Conservation (phyloP, 23 tunicate genomes). For the Halocynthia roretzi region DNA sequence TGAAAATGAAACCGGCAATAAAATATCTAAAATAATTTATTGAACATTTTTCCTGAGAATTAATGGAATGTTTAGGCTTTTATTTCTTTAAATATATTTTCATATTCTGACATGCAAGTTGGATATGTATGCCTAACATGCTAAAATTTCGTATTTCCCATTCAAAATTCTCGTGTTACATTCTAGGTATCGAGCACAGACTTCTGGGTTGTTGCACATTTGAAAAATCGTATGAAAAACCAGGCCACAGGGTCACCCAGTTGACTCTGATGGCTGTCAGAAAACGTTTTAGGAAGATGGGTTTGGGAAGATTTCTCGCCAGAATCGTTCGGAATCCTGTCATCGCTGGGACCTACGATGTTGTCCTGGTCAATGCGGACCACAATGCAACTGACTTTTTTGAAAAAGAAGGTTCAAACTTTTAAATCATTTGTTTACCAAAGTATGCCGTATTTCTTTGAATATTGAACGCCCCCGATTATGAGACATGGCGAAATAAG, state of each 20-base stretch:
- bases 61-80: too few relatives aligned
- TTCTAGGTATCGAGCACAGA: slow-evolving; percentile 71
- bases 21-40: too few relatives aligned
- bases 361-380: slow-evolving; percentile 75
- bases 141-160: neutral
- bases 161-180: neutral
- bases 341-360: slow-evolving; percentile 73
- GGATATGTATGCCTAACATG: neutral
- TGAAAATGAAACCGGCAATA: too few relatives aligned
- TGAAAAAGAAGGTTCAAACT: slow-evolving; percentile 46
- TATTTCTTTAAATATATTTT: too few relatives aligned
- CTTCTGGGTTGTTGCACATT: slow-evolving; percentile 67
- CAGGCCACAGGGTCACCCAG: slow-evolving; percentile 49
- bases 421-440: too few relatives aligned
- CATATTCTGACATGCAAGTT: too few relatives aligned
- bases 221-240: slow-evolving; percentile 61
- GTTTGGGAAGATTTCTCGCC: slow-evolving; percentile 54
- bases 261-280: slow-evolving; percentile 72
- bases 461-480: too few relatives aligned
- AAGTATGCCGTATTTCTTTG: too few relatives aligned
- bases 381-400: slow-evolving; percentile 66
- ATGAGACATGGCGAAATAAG: too few relatives aligned
- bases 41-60: too few relatives aligned
- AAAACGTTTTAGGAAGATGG: slow-evolving; percentile 39
- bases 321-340: slow-evolving; percentile 41